Conservation (phyloP, 2,797 vertebrate genomes). For the Semotilus atromaculatus region DNA sequence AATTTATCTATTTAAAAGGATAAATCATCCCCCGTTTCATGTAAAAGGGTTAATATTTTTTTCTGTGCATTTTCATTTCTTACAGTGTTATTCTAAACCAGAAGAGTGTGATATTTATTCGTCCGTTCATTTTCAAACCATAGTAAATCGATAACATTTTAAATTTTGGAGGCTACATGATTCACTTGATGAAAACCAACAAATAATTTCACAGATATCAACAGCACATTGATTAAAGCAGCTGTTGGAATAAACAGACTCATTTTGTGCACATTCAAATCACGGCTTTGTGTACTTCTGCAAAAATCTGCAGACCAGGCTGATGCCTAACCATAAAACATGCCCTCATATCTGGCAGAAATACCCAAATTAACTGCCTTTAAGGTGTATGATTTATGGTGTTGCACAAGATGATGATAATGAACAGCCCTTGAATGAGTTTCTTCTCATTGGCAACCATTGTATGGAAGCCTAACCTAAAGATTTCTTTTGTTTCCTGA, state of each 20-base stretch:
- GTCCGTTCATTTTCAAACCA: slow-evolving; percentile 19
- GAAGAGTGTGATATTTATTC: slow-evolving; percentile 24
- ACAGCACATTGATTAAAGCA: slow-evolving; percentile 21
- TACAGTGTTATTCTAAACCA: slow-evolving; percentile 32
- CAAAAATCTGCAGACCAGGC: slow-evolving; percentile 5
- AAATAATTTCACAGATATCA: slow-evolving; percentile 56
- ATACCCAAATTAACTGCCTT: slow-evolving; percentile 22
- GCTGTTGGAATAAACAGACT: slow-evolving; percentile 44
- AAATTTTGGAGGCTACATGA: slow-evolving; percentile 44
- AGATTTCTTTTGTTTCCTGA: slow-evolving; percentile 45
- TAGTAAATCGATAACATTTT: slow-evolving; percentile 58
- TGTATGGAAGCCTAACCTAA: slow-evolving; percentile 19
- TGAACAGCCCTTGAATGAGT: slow-evolving; percentile 23
- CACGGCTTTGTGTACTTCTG: slow-evolving; percentile 8
- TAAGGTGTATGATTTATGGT: slow-evolving; percentile 41
- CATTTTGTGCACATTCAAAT: slow-evolving; percentile 35
- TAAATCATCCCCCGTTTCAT: background rate
- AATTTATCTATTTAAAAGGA: too few species aligned
- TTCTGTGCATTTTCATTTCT: slow-evolving; percentile 11
- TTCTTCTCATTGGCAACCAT: slow-evolving; percentile 28
- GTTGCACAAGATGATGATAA: slow-evolving; percentile 27
- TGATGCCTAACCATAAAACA: slow-evolving; percentile 20
- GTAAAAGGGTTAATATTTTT: background rate
- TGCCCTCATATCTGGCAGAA: slow-evolving; percentile 27
- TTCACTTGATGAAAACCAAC: slow-evolving; percentile 41